Base-by-base conservation (phyloP, 1,140 invertebrate genomes). In the Drosophila littoralis region DNA sequence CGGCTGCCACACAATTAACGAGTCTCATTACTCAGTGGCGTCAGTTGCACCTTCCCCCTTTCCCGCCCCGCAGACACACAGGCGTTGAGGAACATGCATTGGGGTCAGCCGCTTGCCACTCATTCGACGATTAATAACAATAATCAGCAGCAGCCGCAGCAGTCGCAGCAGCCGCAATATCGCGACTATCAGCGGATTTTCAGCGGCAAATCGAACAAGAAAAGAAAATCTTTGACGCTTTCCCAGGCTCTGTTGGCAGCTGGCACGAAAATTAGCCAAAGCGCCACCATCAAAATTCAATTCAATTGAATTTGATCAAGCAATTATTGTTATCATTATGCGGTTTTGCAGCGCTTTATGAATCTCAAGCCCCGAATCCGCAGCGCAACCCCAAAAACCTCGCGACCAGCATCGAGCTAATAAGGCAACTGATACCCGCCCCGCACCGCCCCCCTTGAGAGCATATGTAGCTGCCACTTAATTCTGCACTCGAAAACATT, bases 401-500 rank as follows among this genome's bases (percentile, higher is more conserved):
- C 35, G 5, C 17, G 10, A 36, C 66, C 72, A 57, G 67, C 72
- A 75, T 63, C 38, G 32, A 45, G 72, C 72, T 75, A 75, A 75
- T 75, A 70, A 65, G 64, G 40, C 7, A n/a, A 8, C 5, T 15
- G 45, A n/a, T 7, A 8, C 7, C 36, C 12, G 8, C 6, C 22
- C 22, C 45, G 10, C 36, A 13, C n/a, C 22, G 43, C 10, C 15
- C 1, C 38, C 12, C n/a, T 55, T 10, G 1, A 1, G 6, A 7
- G 12, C 33, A 7, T 40, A 33, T 48, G 45, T 12, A 22, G 17
- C 42, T 45, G 43, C 45, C 52, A 66, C 36, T 64, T 65, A 68
- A 83, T 77, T 63, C 59, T 66, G 77, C 75, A 79, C 66, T 70
- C 75, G 51, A 72, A 77, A 65, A 42, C 58, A 61, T 69, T 60